These are phyloP conservation scores for Peribatodes rhomboidaria DNA, from an alignment of 2,888 invertebrate species.

Conservation along the genomic window DNA sequence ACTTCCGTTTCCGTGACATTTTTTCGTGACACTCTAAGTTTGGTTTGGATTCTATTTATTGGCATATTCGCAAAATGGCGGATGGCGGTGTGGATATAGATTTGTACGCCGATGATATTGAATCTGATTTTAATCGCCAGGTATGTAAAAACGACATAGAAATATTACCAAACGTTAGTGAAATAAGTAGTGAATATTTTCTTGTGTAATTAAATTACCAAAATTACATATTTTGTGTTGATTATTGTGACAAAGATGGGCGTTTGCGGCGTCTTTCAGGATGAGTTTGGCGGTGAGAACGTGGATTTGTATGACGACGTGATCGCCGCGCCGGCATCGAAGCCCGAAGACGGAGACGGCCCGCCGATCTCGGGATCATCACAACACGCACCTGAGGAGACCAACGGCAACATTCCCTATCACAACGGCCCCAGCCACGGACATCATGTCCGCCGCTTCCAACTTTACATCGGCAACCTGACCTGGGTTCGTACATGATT, in stretches of 20 bases:
- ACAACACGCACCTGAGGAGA: constrained; percentile 88
- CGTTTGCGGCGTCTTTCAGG: constrained; percentile 81
- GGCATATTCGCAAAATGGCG: constrained; percentile 89
- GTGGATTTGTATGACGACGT: constrained; percentile 98
- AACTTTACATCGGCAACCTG: constrained; percentile 98
- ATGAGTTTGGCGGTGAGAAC: constrained; percentile 94
- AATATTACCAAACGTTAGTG: background rate
- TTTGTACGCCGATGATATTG: constrained; percentile 98
- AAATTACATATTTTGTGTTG: background rate
- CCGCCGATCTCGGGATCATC: constrained; percentile 86
- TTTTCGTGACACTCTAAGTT: background rate
- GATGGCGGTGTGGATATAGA: constrained; percentile 98
- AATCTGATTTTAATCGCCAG: constrained; percentile 93
- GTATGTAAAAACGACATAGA: constrained; percentile 55
- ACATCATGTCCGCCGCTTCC: constrained; percentile 93
- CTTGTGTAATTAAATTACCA: background rate
- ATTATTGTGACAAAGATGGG: constrained; percentile 24
- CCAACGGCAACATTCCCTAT: constrained; percentile 89
- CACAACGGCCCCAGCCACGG: constrained; percentile 91
- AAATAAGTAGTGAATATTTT: background rate
- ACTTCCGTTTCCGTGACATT: background rate
- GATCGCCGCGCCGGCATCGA: constrained; percentile 91
- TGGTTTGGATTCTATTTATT: background rate
- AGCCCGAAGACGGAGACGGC: constrained; percentile 86
- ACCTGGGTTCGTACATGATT: constrained; percentile 95